phyloP scores from a whole-genome alignment of 2,113 vertebrate genomes.

The Eurypyga helias region DNA sequence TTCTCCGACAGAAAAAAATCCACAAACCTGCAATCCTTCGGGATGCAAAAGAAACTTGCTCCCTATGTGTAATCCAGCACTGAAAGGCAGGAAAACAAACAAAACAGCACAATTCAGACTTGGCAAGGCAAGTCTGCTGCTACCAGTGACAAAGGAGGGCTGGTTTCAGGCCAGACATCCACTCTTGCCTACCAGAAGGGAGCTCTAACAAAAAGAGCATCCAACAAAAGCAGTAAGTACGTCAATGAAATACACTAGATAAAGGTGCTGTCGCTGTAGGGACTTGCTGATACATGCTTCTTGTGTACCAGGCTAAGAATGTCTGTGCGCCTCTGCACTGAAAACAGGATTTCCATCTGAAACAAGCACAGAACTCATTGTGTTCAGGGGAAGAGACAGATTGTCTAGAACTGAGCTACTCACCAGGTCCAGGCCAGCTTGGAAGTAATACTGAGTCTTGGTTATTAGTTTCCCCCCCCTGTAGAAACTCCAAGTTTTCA shows the following conservation, averaged over 20 bases:
- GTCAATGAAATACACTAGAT: neutral
- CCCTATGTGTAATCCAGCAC: neutral
- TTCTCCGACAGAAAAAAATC: neutral
- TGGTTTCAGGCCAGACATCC: conserved; percentile 13
- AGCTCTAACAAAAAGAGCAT: neutral
- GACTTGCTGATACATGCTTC: neutral
- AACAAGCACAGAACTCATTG: neutral
- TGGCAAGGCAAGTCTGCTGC: neutral
- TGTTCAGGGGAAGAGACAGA: neutral
- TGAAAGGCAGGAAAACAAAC: neutral
- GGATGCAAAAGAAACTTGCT: neutral
- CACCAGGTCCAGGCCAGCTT: neutral
- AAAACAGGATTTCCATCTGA: neutral
- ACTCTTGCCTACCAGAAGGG: neutral
- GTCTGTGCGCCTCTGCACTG: neutral
- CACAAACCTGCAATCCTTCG: neutral
- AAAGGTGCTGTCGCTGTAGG: neutral
- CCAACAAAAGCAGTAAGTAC: neutral
- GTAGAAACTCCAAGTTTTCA: neutral
- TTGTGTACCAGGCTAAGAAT: neutral
- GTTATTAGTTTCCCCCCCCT: neutral
- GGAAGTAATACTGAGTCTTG: neutral
- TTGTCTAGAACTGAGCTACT: neutral
- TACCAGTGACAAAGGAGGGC: neutral
- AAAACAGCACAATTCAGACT: neutral